Conservation (phyloP, 2,888 invertebrate species). For the Coremacera marginata region DNA sequence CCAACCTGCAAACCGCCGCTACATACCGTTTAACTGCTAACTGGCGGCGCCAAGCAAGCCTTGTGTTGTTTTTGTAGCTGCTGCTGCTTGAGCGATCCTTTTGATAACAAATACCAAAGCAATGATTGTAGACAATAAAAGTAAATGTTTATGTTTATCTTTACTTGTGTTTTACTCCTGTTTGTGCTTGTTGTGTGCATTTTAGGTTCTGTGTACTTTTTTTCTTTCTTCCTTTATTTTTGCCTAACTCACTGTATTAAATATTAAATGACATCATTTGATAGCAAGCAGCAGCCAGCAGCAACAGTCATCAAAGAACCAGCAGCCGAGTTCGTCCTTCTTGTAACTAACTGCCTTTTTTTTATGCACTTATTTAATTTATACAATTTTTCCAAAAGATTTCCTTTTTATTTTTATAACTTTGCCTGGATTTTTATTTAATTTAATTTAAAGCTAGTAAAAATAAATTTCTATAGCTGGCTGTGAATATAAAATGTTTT, state of each 20-base stretch:
- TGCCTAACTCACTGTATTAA: constrained; percentile 37
- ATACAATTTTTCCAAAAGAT: constrained; percentile 8
- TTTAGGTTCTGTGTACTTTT: background rate
- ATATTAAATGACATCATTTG: constrained; percentile 50
- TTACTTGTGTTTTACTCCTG: background rate
- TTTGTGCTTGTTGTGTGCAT: constrained; percentile 6
- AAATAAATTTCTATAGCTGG: background rate
- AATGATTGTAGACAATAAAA: constrained; percentile 67
- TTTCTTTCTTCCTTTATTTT: background rate
- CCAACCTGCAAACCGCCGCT: too few species aligned
- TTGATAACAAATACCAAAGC: constrained; percentile 52
- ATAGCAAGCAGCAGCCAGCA: background rate
- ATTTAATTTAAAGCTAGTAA: constrained; percentile 14
- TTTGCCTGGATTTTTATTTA: constrained; percentile 1
- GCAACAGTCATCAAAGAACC: background rate
- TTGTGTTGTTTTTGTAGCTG: constrained; percentile 9
- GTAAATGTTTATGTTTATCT: constrained; percentile 66
- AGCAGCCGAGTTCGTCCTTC: background rate
- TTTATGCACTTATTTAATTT: constrained; percentile 9
- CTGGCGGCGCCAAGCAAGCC: constrained; percentile 4
- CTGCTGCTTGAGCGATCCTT: constrained; percentile 17
- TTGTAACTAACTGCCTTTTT: background rate
- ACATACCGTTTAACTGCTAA: too few species aligned
- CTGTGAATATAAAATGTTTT: background rate
- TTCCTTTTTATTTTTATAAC: background rate